Conservation (phyloP, 35 echinoderm and acorn worm species). For the Ptychodera flava region DNA sequence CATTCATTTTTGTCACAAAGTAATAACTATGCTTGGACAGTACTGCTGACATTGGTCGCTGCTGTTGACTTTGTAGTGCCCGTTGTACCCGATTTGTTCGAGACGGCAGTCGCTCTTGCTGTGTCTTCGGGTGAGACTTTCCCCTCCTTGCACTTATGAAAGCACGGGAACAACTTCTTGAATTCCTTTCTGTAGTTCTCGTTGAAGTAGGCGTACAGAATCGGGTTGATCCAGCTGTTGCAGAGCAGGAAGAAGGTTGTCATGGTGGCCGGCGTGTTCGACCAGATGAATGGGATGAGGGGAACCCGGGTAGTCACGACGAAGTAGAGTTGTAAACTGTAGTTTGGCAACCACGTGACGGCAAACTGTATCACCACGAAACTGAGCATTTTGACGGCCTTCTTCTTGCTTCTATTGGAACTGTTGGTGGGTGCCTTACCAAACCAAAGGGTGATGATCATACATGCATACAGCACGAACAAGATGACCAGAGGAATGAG, state of each 20-base stretch:
- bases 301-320: background rate
- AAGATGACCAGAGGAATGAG: background rate
- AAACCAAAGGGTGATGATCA: background rate
- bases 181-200: background rate
- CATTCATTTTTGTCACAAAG: no score
- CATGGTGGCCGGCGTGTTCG: background rate
- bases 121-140: background rate
- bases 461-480: background rate
- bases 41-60: no score
- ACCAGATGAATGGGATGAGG: background rate
- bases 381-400: background rate
- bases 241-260: background rate
- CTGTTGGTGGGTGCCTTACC: background rate
- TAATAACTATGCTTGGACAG: no score
- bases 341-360: background rate
- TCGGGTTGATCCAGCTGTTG: background rate
- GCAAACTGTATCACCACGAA: background rate
- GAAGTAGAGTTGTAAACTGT: background rate
- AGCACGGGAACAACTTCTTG: background rate
- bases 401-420: background rate
- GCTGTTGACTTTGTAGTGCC: background rate
- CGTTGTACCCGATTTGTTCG: background rate
- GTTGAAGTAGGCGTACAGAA: background rate
- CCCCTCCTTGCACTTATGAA: background rate
- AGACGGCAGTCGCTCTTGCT: background rate